phyloP scores from a whole-genome alignment of 2,888 invertebrate species.

The Orthosia gracilis region DNA sequence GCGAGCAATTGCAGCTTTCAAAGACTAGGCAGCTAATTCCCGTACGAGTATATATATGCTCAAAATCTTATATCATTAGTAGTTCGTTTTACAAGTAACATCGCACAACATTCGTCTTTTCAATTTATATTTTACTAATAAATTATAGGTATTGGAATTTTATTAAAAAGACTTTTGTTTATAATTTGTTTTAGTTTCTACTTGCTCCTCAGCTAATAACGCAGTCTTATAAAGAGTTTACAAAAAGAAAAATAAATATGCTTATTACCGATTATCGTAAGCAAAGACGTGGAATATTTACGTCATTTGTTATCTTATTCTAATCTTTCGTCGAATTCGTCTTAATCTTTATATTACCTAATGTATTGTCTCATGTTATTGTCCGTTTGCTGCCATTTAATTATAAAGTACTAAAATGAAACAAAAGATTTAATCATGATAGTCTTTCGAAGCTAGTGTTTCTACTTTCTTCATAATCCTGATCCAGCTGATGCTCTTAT shows the following conservation, averaged over 20 bases:
- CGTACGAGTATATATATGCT: neutral
- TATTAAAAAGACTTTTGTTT: neutral
- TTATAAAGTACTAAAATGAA: slow-evolving; percentile 1
- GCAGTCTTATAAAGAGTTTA: slow-evolving; percentile 32
- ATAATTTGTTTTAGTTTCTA: neutral
- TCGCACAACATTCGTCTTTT: too few species aligned
- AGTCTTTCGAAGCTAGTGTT: neutral
- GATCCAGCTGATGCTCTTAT: too few species aligned
- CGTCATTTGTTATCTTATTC: slow-evolving; percentile 50
- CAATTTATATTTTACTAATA: neutral
- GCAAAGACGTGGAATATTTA: slow-evolving; percentile 17
- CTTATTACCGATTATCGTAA: slow-evolving; percentile 53
- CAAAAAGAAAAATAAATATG: slow-evolving; percentile 45
- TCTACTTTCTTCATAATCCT: neutral
- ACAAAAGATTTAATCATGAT: slow-evolving; percentile 8
- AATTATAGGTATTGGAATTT: neutral
- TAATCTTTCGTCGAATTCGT: slow-evolving; percentile 24
- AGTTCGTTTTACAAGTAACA: neutral
- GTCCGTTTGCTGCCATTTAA: slow-evolving; percentile 18
- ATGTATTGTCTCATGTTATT: slow-evolving; percentile 16
- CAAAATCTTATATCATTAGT: neutral
- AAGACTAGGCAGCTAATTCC: neutral
- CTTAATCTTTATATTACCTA: slow-evolving; percentile 36
- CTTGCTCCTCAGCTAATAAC: slow-evolving; percentile 7
- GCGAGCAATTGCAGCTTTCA: neutral